phyloP scores from a whole-genome alignment of 1,140 invertebrate species.

The Drosophila bocqueti region DNA sequence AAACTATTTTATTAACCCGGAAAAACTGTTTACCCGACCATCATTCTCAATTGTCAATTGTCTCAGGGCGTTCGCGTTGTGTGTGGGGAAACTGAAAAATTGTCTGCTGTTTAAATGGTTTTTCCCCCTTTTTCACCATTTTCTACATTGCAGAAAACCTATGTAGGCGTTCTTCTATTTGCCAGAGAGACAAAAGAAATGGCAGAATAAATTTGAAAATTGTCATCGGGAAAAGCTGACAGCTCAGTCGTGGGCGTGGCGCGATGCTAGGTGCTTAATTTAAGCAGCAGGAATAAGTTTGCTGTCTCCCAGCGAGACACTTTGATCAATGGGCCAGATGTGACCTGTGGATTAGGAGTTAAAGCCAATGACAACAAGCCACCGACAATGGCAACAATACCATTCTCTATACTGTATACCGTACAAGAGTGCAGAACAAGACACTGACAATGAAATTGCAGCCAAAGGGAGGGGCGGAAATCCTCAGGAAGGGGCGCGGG shows the following conservation, averaged over 20 bases:
- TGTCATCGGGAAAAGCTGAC: slow-evolving; percentile 45
- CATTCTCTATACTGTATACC: not conserved
- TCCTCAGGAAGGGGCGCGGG: slow-evolving; percentile 10
- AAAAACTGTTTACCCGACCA: slow-evolving; percentile 37
- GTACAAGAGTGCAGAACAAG: slow-evolving; percentile 28
- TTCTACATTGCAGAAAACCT: not conserved
- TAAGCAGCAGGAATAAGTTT: slow-evolving; percentile 43
- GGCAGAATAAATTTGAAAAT: slow-evolving; percentile 60
- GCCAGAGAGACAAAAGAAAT: slow-evolving; percentile 54
- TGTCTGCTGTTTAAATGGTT: slow-evolving; percentile 48
- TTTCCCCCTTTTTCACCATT: slow-evolving; percentile 22
- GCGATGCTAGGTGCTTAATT: slow-evolving; percentile 47
- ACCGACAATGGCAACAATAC: slow-evolving; percentile 33
- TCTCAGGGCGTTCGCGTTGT: slow-evolving; percentile 6
- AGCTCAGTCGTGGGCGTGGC: slow-evolving; percentile 33
- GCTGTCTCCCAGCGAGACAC: slow-evolving; percentile 51
- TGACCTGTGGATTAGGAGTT: slow-evolving; percentile 54
- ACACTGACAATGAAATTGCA: slow-evolving; percentile 81
- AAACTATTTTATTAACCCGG: slow-evolving; percentile 53
- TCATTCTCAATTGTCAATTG: slow-evolving; percentile 53
- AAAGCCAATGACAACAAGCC: slow-evolving; percentile 55
- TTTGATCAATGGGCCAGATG: slow-evolving; percentile 56
- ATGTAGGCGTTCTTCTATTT: slow-evolving; percentile 43
- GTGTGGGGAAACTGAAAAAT: slow-evolving; percentile 56
- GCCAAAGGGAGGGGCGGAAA: not conserved